These are phyloP conservation scores for Leptogaster cylindrica DNA, from an alignment of 2,888 invertebrate genomes.

Conservation along the genomic window DNA sequence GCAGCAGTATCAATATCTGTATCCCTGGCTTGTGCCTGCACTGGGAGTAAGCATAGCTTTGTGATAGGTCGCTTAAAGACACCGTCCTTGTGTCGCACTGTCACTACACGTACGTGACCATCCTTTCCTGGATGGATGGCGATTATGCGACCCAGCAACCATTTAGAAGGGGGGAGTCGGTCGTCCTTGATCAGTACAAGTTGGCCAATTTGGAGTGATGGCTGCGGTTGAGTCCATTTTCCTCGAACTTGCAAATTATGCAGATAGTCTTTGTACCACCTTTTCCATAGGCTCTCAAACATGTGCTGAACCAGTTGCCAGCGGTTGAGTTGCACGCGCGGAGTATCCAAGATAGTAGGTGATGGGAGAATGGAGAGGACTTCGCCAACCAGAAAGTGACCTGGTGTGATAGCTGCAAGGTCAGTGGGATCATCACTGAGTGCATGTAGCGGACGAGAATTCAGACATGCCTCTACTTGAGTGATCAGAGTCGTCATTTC, in stretches of 20 bases:
- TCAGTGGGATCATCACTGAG: slow-evolving; percentile 42
- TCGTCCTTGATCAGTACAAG: slow-evolving; percentile 3
- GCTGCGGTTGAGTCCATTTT: background rate
- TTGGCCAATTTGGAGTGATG: background rate
- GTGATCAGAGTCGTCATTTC: slow-evolving; percentile 50
- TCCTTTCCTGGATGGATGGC: background rate
- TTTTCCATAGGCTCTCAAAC: background rate
- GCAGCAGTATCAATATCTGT: no score
- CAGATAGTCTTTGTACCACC: slow-evolving; percentile 7
- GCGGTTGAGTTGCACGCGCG: background rate
- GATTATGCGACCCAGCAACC: slow-evolving; percentile 2
- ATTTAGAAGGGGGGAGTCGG: background rate
- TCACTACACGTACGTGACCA: slow-evolving; percentile 4
- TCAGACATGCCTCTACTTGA: slow-evolving; percentile 51
- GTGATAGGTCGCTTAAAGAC: background rate
- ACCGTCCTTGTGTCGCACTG: background rate
- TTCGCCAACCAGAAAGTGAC: slow-evolving; percentile 5
- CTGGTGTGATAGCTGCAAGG: slow-evolving; percentile 36
- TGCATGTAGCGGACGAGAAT: slow-evolving; percentile 50
- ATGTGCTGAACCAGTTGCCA: slow-evolving; percentile 7
- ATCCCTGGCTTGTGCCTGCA: background rate
- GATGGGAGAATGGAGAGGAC: background rate
- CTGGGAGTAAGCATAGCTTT: background rate
- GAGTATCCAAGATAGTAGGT: no score
- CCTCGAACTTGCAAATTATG: background rate